Percentiles rank a stretch among this genome's conserved stretches.
Conservation (phyloP, 2,113 vertebrate species). For the Vidua macroura region DNA sequence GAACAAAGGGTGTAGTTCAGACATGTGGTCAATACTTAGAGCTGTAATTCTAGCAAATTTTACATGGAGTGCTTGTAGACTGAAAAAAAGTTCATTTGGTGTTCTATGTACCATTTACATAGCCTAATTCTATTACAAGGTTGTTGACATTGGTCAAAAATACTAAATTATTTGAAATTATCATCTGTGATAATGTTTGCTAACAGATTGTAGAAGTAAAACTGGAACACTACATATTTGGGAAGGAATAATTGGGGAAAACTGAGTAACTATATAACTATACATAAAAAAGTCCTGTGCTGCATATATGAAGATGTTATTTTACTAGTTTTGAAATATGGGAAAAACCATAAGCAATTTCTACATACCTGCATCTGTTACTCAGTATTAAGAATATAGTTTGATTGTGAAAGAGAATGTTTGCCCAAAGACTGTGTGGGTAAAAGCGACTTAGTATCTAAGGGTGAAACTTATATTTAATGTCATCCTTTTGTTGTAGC, state of each 20-base stretch:
- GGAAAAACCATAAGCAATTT: neutral
- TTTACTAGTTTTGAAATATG: neutral
- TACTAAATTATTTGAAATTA: neutral
- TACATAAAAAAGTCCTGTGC: neutral
- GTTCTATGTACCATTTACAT: neutral
- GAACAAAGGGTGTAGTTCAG: neutral
- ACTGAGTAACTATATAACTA: neutral
- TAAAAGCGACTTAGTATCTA: neutral
- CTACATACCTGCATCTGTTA: neutral
- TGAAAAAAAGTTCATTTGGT: neutral
- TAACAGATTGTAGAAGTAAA: neutral
- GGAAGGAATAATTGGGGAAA: neutral
- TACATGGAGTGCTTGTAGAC: neutral
- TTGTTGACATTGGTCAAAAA: neutral
- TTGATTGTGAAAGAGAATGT: neutral
- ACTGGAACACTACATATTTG: neutral
- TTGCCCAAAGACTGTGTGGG: neutral
- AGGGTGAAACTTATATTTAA: neutral
- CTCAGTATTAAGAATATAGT: neutral
- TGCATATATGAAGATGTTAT: neutral
- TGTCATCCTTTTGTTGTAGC: neutral
- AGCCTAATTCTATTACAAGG: neutral
- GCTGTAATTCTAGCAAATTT: neutral
- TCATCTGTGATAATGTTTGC: neutral
- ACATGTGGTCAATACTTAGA: neutral